Percentiles rank a stretch among this genome's conserved stretches.
Conservation (phyloP, 1,140 invertebrate species). For the Aradophagus sp. region DNA sequence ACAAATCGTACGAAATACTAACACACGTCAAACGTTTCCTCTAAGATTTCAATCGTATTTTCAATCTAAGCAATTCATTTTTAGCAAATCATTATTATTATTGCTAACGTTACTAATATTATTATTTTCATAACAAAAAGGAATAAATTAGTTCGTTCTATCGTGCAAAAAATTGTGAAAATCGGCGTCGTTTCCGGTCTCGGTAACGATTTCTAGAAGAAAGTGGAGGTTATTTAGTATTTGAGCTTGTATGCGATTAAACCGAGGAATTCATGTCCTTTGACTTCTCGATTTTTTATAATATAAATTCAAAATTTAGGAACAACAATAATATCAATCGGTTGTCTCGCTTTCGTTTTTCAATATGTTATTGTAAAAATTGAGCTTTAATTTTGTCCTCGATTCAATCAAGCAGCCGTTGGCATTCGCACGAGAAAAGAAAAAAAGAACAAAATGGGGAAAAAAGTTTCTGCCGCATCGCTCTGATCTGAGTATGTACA, state of each 20-base stretch:
- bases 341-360: slow-evolving; percentile 5
- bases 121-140: slow-evolving; percentile 12
- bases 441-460: slow-evolving; percentile 20
- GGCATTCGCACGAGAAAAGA: slow-evolving; percentile 33
- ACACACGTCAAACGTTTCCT: slow-evolving; percentile 23
- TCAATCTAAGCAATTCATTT: slow-evolving; percentile 17
- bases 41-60: slow-evolving; percentile 5
- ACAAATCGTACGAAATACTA: slow-evolving; percentile 42
- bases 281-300: neutral
- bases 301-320: slow-evolving; percentile 23
- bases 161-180: slow-evolving; percentile 48
- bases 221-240: slow-evolving; percentile 10
- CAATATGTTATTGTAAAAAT: too few species aligned
- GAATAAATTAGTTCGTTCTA: slow-evolving; percentile 13
- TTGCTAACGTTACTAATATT: too few species aligned
- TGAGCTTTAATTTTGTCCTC: slow-evolving; percentile 40
- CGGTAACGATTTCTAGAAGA: slow-evolving; percentile 22
- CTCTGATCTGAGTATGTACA: slow-evolving; percentile 57
- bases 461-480: slow-evolving; percentile 37
- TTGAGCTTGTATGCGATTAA: slow-evolving; percentile 28
- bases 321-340: slow-evolving; percentile 19
- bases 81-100: slow-evolving; percentile 10
- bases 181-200: slow-evolving; percentile 46
- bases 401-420: slow-evolving; percentile 34
- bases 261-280: slow-evolving; percentile 23